A percentile compares a stretch with the other conserved stretches of the same genome.
Conservation (phyloP, 1,140 invertebrate genomes). For the Chlorops oryzae region DNA sequence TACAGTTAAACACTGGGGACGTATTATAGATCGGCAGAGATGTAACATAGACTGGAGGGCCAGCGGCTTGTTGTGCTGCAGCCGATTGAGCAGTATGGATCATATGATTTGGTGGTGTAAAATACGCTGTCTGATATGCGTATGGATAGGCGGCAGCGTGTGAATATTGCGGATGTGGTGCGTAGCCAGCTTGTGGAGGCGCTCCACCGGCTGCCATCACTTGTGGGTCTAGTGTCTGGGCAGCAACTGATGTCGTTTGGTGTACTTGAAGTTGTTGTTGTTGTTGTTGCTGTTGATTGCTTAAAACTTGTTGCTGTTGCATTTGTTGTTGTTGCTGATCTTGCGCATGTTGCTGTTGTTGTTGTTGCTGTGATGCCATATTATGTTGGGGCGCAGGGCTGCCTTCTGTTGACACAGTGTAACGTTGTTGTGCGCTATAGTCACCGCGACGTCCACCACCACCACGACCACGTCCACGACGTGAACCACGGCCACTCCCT, state of each 20-base stretch:
- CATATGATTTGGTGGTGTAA: slow-evolving; percentile 26
- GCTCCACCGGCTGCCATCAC: slow-evolving; percentile 21
- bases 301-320: slow-evolving; percentile 21
- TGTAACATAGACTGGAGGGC: slow-evolving; percentile 30
- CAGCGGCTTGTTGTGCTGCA: slow-evolving; percentile 36
- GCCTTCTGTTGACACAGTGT: slow-evolving; percentile 20
- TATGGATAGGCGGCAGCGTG: slow-evolving; percentile 27
- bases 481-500: slow-evolving; percentile 21
- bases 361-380: slow-evolving; percentile 21
- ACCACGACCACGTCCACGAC: slow-evolving; percentile 21
- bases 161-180: slow-evolving; percentile 25
- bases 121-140: slow-evolving; percentile 31
- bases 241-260: no score
- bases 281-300: slow-evolving; percentile 19
- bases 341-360: slow-evolving; percentile 17
- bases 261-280: slow-evolving; percentile 5
- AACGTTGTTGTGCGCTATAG: slow-evolving; percentile 28
- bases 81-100: slow-evolving; percentile 18
- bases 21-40: slow-evolving; percentile 22
- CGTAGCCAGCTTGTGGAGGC: slow-evolving; percentile 10
- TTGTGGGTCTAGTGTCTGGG: slow-evolving; percentile 25
- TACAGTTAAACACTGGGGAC: slow-evolving; percentile 25
- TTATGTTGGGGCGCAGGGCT: slow-evolving; percentile 15
- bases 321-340: slow-evolving; percentile 13
- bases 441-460: slow-evolving; percentile 29